These are phyloP conservation scores for Luscinia megarhynchos DNA, from an alignment of 2,797 vertebrate genomes.

Conservation along the genomic window DNA sequence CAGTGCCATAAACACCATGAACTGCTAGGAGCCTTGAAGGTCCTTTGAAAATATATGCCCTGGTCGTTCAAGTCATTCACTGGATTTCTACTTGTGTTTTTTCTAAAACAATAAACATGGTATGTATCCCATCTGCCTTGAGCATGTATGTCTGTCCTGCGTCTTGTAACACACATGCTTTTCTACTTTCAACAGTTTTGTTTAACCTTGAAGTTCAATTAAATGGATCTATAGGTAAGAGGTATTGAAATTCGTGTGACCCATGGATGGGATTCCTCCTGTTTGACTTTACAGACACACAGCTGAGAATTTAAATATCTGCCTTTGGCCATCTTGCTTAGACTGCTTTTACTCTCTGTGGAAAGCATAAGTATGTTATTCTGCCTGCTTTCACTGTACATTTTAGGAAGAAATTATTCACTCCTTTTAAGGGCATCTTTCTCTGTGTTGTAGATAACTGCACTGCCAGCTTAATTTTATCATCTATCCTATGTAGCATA, in stretches of 20 bases:
- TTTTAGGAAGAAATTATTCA: conserved; percentile 19
- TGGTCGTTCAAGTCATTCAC: background rate
- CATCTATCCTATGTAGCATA: background rate
- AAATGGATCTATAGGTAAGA: background rate
- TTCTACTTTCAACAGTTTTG: background rate
- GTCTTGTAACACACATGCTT: background rate
- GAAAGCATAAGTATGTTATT: background rate
- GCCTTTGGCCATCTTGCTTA: background rate
- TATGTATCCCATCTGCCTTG: background rate
- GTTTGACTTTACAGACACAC: background rate
- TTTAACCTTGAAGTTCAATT: background rate
- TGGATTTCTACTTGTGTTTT: background rate
- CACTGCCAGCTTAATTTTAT: conserved; percentile 1
- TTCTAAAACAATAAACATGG: background rate
- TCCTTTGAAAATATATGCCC: background rate
- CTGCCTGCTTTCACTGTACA: background rate
- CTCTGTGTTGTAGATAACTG: background rate
- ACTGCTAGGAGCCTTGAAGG: background rate
- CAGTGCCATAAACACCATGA: background rate
- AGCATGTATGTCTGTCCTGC: background rate
- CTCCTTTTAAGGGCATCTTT: conserved; percentile 52
- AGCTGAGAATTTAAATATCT: background rate
- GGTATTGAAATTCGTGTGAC: background rate
- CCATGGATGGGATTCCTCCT: background rate
- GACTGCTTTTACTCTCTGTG: background rate